Percentiles rank a stretch among this genome's conserved stretches.
Conservation (phyloP, 2,113 vertebrate species). For the Chaenogobius annularis region DNA sequence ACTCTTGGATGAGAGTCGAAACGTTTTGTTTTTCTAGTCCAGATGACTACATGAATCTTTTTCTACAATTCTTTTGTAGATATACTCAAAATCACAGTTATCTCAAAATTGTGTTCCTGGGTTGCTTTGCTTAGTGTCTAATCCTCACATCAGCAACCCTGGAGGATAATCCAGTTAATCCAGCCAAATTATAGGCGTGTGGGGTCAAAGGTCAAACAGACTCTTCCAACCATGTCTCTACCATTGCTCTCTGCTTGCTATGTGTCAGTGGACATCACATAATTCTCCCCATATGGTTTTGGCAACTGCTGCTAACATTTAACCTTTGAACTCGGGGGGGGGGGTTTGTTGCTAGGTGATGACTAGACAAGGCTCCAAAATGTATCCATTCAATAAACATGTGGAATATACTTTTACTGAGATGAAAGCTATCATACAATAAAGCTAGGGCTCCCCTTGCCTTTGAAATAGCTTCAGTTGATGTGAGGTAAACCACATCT, state of each 20-base stretch:
- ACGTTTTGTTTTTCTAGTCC: no score
- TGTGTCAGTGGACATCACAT: conserved; percentile 3
- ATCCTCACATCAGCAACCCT: background rate
- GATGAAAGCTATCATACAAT: conserved; percentile 24
- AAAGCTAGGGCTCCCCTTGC: no score
- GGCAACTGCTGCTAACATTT: conserved; percentile 16
- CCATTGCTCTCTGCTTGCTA: conserved; percentile 6
- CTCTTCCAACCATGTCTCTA: background rate
- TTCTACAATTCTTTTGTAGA: no score
- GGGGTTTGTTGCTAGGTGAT: conserved; percentile 4
- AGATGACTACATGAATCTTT: no score
- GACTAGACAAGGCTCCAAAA: background rate
- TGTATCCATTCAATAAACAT: background rate
- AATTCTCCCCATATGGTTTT: background rate
- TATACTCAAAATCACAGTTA: background rate
- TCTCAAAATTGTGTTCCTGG: background rate
- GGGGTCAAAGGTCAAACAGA: conserved; percentile 18
- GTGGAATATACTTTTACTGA: background rate
- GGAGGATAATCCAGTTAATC: background rate
- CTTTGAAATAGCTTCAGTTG: no score
- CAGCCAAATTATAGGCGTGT: background rate
- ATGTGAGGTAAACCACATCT: conserved; percentile 8
- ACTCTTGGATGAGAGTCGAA: no score
- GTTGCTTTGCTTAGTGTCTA: background rate
- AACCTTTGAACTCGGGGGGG: conserved; percentile 20